A percentile compares a stretch with the other conserved stretches of the same genome.
Conservation (phyloP, 2,113 vertebrate species). For the Prunella himalayana region DNA sequence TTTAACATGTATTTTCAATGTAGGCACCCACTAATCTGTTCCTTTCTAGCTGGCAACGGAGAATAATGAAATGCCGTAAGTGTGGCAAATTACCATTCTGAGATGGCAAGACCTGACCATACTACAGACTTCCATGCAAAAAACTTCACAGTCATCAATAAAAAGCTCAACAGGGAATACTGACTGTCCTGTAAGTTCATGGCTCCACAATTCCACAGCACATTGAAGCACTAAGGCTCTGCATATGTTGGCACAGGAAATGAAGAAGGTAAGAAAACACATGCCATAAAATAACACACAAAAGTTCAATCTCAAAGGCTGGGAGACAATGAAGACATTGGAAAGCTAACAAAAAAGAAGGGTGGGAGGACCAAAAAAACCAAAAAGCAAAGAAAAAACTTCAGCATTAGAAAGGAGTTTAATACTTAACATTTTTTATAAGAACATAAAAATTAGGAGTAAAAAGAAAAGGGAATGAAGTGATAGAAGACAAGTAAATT, state of each 20-base stretch:
- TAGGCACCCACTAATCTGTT: background rate
- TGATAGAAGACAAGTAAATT: conserved; percentile 63
- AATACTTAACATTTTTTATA: background rate
- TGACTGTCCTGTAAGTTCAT: background rate
- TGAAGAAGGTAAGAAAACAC: background rate
- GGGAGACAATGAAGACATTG: background rate
- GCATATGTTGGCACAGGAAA: background rate
- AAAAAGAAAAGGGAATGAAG: conserved; percentile 24
- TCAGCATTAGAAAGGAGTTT: background rate
- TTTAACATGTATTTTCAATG: background rate
- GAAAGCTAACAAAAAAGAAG: background rate
- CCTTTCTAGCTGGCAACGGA: background rate
- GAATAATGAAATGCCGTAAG: background rate
- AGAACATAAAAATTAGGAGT: background rate
- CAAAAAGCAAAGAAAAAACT: background rate
- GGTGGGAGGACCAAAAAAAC: background rate
- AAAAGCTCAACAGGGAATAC: background rate
- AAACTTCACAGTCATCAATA: background rate
- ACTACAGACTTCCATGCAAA: background rate
- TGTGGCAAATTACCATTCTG: background rate
- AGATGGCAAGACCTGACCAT: background rate
- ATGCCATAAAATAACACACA: background rate
- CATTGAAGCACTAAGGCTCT: background rate
- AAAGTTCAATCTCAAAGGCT: background rate
- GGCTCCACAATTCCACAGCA: background rate